Evolutionary conservation across 2,797 vertebrate genomes (phyloP).

Genomic region (Limosa lapponica): DNA sequence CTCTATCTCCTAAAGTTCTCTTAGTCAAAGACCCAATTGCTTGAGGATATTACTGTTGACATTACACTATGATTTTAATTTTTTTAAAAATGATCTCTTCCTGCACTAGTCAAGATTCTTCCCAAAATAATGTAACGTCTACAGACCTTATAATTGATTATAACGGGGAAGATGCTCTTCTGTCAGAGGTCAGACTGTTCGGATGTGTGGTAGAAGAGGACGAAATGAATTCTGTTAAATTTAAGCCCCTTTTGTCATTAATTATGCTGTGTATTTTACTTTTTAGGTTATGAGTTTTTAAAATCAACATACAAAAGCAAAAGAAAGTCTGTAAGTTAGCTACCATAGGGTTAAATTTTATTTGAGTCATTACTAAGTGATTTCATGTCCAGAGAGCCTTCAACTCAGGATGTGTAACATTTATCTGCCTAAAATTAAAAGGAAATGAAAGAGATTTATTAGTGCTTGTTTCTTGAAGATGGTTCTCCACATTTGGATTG

Average conservation of each 20-base stretch:
- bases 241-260: not conserved
- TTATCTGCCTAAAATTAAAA: slow-evolving; percentile 72
- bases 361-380: not conserved
- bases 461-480: slow-evolving; percentile 61
- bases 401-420: slow-evolving; percentile 34
- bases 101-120: not conserved
- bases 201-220: not conserved
- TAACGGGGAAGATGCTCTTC: not conserved
- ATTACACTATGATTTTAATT: not conserved
- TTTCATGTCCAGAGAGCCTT: slow-evolving; percentile 46
- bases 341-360: slow-evolving; percentile 43
- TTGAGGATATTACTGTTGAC: not conserved
- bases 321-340: not conserved
- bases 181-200: not conserved
- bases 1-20: not conserved
- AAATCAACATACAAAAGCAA: not conserved
- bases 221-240: not conserved
- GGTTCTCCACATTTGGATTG: slow-evolving; percentile 25
- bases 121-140: not conserved
- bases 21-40: not conserved
- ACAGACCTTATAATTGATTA: not conserved
- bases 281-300: not conserved
- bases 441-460: slow-evolving; percentile 67
- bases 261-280: not conserved
- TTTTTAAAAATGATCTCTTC: not conserved